phyloP scores from a whole-genome alignment of 2,797 vertebrate genomes.

The Channa striata region DNA sequence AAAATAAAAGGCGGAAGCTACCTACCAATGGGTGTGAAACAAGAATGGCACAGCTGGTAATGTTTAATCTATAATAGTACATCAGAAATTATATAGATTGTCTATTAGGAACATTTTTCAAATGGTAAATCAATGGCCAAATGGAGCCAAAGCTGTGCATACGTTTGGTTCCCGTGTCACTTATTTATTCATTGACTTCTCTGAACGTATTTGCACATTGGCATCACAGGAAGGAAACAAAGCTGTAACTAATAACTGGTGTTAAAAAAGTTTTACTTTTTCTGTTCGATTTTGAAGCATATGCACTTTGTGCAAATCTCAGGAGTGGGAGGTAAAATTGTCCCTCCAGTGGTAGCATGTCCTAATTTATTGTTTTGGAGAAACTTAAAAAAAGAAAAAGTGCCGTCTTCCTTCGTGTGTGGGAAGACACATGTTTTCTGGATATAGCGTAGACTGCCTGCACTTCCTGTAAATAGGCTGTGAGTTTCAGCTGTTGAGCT shows the following conservation, averaged over 20 bases:
- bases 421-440: constrained; percentile 16
- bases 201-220: constrained; percentile 39
- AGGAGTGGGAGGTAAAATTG: constrained; percentile 32
- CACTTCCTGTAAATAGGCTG: neutral
- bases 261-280: constrained; percentile 8
- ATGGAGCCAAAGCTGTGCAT: constrained; percentile 7
- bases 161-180: neutral
- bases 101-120: neutral
- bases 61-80: no score
- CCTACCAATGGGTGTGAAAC: no score
- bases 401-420: constrained; percentile 18
- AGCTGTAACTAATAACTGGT: constrained; percentile 1
- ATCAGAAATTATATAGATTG: neutral
- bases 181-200: constrained; percentile 9
- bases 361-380: constrained; percentile 32
- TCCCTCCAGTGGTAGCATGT: constrained; percentile 17
- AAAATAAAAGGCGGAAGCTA: no score
- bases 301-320: constrained; percentile 54
- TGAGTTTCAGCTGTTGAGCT: constrained; percentile 15
- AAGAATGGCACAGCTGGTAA: constrained; percentile 18
- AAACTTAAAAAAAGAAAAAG: neutral
- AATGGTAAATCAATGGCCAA: neutral
- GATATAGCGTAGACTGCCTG: constrained; percentile 17
- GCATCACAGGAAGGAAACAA: constrained; percentile 3
- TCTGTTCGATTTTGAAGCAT: constrained; percentile 25